Evolutionary conservation across 2,113 vertebrate species (phyloP), one percentile per base, ranked within the genome.

Genomic region (Elephantulus edwardii): DNA sequence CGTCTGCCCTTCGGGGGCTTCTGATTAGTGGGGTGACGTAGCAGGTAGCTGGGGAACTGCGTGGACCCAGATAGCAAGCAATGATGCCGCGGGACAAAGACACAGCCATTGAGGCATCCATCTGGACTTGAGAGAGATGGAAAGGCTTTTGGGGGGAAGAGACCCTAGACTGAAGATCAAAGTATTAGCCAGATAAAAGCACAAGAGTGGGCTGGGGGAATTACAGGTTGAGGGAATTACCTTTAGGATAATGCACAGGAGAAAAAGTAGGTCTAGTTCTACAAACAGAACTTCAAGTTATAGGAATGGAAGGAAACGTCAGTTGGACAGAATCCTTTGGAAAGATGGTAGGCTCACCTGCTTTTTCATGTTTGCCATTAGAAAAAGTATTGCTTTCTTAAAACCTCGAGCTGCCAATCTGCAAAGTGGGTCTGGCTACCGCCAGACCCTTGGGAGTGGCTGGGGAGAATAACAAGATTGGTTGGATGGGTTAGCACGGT

Each of bases 391-490:
- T 54, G 9, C 1, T 62, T 81, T 77, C 79, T 83, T 46, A 30
- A 54, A 48, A 42, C 75, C 75, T 92, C 93, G 44, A n/a, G 90
- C 26, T 91, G 56, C 38, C 26, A 46, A 44, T 56, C 74, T 74
- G 58, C 52, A 83, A 89, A 94, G 70, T 52, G 80, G 94, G 54
- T 88, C 42, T 26, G 19, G 8, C 2, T 10, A 10, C 26, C 26
- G 26, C 28, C 20, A 60, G 24, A 24, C 58, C 1, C 24, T 54
- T 60, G 58, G 9, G 10, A 26, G 22, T 26, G 26, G 22, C 26
- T 60, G 26, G 58, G 58, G 58, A 60, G 58, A 60, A 60, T 24
- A 26, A n/a, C n/a, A n/a, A n/a, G 26, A 26, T 26, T 8, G 26
- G 26, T n/a, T 2, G 54, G n/a, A 30, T 64, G 64, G 16, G 52